A percentile compares a stretch with the other conserved stretches of the same genome.
Conservation (phyloP, 2,888 invertebrate genomes). For the Macrophya annulata region DNA sequence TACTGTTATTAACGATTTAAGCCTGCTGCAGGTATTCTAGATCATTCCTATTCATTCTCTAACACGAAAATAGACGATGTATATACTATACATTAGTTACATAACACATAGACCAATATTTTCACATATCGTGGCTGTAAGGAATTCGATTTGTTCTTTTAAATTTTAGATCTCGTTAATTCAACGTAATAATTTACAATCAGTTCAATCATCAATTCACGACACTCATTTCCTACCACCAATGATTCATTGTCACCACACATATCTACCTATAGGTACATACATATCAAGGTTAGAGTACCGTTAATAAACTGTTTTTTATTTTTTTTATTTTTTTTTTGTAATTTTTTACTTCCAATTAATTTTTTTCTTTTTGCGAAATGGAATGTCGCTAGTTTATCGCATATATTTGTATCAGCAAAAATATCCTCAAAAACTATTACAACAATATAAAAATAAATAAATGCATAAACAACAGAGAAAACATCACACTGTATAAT, state of each 20-base stretch:
- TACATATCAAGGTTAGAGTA: background rate
- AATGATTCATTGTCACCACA: background rate
- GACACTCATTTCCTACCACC: background rate
- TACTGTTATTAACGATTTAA: too few species aligned
- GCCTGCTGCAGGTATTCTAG: too few species aligned
- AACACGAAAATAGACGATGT: too few species aligned
- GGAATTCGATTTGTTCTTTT: too few species aligned
- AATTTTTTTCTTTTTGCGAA: background rate
- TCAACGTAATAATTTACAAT: background rate
- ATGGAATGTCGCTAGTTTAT: background rate
- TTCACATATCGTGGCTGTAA: too few species aligned
- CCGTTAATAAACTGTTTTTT: background rate
- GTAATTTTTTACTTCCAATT: too few species aligned
- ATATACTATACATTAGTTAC: too few species aligned
- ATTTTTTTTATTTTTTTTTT: background rate
- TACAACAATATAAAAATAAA: background rate
- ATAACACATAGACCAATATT: too few species aligned
- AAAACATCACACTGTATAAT: background rate
- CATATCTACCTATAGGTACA: too few species aligned
- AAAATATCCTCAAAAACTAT: background rate
- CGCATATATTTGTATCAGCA: background rate
- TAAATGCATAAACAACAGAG: background rate
- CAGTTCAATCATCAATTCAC: background rate
- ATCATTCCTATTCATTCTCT: too few species aligned
- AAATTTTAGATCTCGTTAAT: too few species aligned